A percentile compares a stretch with the other conserved stretches of the same genome.
These are phyloP conservation scores for Crotalus viridis DNA, from an alignment of 2,113 vertebrate species.

Conservation along the genomic window DNA sequence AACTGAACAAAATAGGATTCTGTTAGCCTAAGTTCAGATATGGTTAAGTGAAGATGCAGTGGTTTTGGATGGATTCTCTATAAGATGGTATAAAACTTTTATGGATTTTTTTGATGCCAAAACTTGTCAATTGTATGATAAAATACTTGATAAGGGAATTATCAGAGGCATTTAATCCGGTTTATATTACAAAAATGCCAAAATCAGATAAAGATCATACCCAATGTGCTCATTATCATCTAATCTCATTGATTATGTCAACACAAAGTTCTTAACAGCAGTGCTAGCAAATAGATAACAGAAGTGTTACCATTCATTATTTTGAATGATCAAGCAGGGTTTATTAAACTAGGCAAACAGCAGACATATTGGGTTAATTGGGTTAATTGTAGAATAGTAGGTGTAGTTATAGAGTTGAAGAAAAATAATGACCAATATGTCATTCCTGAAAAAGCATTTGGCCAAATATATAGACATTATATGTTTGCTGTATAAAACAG, in stretches of 20 bases:
- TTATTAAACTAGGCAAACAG: background rate
- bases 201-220: background rate
- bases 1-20: background rate
- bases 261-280: background rate
- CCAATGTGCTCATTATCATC: background rate
- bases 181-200: background rate
- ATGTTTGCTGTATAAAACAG: background rate
- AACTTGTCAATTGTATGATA: background rate
- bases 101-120: background rate
- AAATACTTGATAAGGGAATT: background rate
- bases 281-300: background rate
- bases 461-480: background rate
- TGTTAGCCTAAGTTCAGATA: background rate
- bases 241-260: background rate
- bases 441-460: background rate
- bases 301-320: background rate
- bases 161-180: background rate
- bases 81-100: background rate
- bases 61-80: background rate
- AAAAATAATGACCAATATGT: background rate
- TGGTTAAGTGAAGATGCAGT: background rate
- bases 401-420: background rate
- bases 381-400: background rate
- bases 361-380: background rate
- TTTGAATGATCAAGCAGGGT: background rate